These are phyloP conservation scores for Pyrochroa serraticornis DNA, from an alignment of 2,888 invertebrate genomes.

Conservation along the genomic window DNA sequence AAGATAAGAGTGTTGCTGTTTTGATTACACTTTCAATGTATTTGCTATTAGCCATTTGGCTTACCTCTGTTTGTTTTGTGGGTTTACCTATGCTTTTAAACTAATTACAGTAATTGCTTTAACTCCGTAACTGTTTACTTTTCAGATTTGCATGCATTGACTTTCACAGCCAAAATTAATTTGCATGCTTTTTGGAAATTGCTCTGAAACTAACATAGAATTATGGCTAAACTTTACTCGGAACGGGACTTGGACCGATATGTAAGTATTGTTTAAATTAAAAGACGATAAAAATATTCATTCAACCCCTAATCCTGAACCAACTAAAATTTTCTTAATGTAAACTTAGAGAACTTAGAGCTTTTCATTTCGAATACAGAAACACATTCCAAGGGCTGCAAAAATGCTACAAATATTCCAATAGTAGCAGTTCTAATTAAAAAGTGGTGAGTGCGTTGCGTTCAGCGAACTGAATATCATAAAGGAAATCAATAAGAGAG, in stretches of 20 bases:
- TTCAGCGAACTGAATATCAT: no score
- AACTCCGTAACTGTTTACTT: slow-evolving; percentile 36
- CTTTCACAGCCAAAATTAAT: slow-evolving; percentile 20
- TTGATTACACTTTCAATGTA: background rate
- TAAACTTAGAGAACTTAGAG: background rate
- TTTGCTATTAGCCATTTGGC: slow-evolving; percentile 11
- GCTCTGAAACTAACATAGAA: slow-evolving; percentile 20
- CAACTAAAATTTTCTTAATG: background rate
- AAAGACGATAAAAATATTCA: no score
- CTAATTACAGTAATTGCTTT: slow-evolving; percentile 18
- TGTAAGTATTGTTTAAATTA: slow-evolving; percentile 56
- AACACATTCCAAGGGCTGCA: no score
- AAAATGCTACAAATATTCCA: no score
- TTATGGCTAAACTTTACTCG: slow-evolving; percentile 47
- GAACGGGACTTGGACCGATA: slow-evolving; percentile 51
- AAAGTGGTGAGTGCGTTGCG: no score
- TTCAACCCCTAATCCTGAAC: background rate
- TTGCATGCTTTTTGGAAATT: slow-evolving; percentile 40
- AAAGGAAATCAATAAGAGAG: no score
- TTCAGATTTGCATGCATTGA: slow-evolving; percentile 53
- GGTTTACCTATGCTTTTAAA: background rate
- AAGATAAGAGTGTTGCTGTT: background rate
- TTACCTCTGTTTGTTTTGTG: background rate
- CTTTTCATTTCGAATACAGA: no score
- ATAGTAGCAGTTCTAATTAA: no score